phyloP scores from a whole-genome alignment of 2,797 vertebrate species.

The Esox lucius region DNA sequence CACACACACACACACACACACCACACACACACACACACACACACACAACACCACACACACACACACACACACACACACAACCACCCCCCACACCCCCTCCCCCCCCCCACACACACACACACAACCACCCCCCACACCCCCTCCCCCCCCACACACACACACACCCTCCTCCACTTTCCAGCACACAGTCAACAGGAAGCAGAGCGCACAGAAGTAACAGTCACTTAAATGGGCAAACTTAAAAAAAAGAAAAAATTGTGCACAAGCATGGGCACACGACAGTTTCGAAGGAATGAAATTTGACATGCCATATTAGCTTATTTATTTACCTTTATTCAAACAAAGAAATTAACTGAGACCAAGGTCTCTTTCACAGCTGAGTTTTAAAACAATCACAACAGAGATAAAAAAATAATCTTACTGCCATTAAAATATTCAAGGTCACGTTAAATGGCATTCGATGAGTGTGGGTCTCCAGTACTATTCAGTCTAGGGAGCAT shows the following conservation, averaged over 20 bases:
- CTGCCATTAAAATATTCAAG: no score
- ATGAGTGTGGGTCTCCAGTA: no score
- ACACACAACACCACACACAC: not conserved
- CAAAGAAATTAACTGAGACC: no score
- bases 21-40: slow-evolving; percentile 5
- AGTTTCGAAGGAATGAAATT: not conserved
- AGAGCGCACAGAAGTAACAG: slow-evolving; percentile 14
- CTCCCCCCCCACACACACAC: not conserved
- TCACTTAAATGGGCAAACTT: slow-evolving; percentile 3
- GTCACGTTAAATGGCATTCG: no score
- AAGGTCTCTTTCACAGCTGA: no score
- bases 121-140: not conserved
- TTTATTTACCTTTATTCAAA: no score
- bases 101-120: not conserved
- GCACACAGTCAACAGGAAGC: slow-evolving; percentile 30
- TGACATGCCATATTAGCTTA: not conserved
- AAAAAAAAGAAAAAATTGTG: not conserved
- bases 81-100: no score
- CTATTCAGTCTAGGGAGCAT: no score
- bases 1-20: no score
- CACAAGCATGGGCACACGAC: not conserved
- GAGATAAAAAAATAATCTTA: no score
- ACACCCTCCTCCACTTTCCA: not conserved
- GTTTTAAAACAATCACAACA: no score
- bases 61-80: slow-evolving; percentile 15